Base-by-base conservation (phyloP, 30 jellyfish, hydroid and myxozoan genomes). In the Aurelia sp. region DNA sequence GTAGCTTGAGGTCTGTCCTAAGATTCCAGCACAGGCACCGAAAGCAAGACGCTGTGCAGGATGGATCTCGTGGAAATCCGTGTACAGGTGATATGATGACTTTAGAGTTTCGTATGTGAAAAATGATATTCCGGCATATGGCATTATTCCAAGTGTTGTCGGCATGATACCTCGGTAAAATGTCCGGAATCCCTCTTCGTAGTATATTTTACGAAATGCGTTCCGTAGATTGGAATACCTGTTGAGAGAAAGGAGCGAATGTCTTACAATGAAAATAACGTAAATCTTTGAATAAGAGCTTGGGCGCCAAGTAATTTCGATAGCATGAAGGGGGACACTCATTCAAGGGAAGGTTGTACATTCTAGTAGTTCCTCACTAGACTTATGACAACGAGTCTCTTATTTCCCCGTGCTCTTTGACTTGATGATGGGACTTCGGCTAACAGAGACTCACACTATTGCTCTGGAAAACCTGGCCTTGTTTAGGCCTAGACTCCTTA, bases 91-190 rank as follows among this genome's bases (percentile, higher is more conserved):
- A 69, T 93, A 85, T 6, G 78, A 58, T 6, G 92, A 76, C 73
- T 94, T 94, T 61, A 94, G 60, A 10, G 97, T 81, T 77, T 94
- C 99, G 86, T 89, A 94, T 3, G 96, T 86, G 74, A 89, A 94
- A 72, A 94, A 94, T 19, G 99, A 89, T 21, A 82, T 90, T 13
- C 99, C 99, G n/a, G 99, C 99, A 74, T 94, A 94, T 18, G 99
- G 99, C 92, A 88, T 84, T 17, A 94, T 94, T 19, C 99, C 99
- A 18, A 94, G 81, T 13, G 90, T 74, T 37, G 97, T 94, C 44
- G 97, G 97, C 15, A 82, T 62, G 78, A 89, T 84, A 41, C 99
- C 99, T 22, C 87, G 73, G 86, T 86, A 94, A 76, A 94, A 94
- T 40, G 97, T 90, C 74, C 89, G 78, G 44, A 84, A 64, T 8